Evolutionary conservation across 2,797 vertebrate genomes (phyloP), one percentile per base, ranked within the genome.

Genomic region (Chloroceryle inda): DNA sequence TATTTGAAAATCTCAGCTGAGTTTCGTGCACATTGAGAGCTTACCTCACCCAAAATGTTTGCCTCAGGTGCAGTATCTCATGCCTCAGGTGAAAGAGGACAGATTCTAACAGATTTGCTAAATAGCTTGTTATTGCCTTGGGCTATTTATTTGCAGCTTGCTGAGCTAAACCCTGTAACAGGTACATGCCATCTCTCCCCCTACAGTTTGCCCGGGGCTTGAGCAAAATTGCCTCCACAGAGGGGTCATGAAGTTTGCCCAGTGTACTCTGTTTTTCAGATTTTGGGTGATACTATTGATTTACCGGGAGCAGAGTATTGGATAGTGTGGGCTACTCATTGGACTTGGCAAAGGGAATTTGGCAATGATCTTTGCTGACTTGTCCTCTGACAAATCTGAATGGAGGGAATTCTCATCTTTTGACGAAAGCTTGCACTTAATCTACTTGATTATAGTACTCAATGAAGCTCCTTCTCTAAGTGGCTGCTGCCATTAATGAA

Each of bases 51-150:
- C 44, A 14, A 92, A 94, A 66, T 76, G 59, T 29, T 88, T 53
- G 63, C 84, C 84, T 80, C 45, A 9, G 82, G 71, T 87, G 20
- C 4, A 3, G 6, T 13, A 22, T 64, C 61, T 83, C 13, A 3
- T 83, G 77, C 89, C 87, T 91, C 47, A 15, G 68, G 82, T 94
- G 63, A 67, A 81, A 75, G 27, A 24, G 21, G 78, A 47, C 14
- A 64, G 31, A 73, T 69, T 93, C 75, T 47, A 93, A 49, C 31
- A 45, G 12, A 8, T 68, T 88, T 62, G 18, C 20, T 31, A 66
- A 58, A 31, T 40, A 76, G 27, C 33, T 79, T 53, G 31, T 40
- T 85, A 16, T 10, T 58, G 88, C 88, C 72, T 88, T 53, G 59
- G 50, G 88, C 88, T 64, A 8, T 15, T 11, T 12, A 44, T 59